Percentiles rank a stretch among this genome's conserved stretches.
phyloP scores from a whole-genome alignment of 1,140 invertebrate species.

The Daktulosphaira vitifoliae region DNA sequence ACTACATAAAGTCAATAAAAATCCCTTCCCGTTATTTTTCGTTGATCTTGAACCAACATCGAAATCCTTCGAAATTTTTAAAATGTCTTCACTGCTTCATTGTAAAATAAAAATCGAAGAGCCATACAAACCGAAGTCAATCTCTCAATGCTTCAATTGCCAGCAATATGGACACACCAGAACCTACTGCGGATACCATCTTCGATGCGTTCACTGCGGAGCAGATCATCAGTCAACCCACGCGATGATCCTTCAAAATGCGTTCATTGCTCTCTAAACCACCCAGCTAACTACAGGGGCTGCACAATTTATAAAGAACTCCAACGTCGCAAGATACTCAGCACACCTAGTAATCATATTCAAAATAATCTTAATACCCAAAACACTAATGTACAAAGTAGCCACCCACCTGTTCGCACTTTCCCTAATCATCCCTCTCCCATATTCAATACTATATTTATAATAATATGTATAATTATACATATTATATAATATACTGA shows the following conservation, averaged over 20 bases:
- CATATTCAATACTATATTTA: no score
- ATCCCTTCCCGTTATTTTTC: no score
- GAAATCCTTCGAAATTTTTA: slow-evolving; percentile 6
- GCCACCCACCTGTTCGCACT: no score
- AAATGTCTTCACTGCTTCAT: neutral
- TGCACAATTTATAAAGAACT: neutral
- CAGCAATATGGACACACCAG: slow-evolving; percentile 16
- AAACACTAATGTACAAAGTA: no score
- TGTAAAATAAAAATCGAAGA: neutral
- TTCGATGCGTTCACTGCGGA: neutral
- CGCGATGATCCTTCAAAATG: neutral
- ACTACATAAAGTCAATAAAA: slow-evolving; percentile 2
- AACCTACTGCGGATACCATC: neutral
- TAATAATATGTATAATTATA: no score
- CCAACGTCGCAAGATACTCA: neutral
- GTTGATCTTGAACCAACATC: slow-evolving; percentile 5
- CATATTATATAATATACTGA: no score
- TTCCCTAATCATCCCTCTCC: no score
- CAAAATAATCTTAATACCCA: no score
- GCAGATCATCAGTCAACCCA: neutral
- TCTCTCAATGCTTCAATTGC: slow-evolving; percentile 1
- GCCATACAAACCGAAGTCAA: slow-evolving; percentile 1
- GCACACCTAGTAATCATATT: no score
- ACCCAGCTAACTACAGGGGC: slow-evolving; percentile 1
- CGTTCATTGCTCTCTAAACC: neutral